phyloP scores from a whole-genome alignment of 2,797 vertebrate genomes.

The Acanthurus lineatus region DNA sequence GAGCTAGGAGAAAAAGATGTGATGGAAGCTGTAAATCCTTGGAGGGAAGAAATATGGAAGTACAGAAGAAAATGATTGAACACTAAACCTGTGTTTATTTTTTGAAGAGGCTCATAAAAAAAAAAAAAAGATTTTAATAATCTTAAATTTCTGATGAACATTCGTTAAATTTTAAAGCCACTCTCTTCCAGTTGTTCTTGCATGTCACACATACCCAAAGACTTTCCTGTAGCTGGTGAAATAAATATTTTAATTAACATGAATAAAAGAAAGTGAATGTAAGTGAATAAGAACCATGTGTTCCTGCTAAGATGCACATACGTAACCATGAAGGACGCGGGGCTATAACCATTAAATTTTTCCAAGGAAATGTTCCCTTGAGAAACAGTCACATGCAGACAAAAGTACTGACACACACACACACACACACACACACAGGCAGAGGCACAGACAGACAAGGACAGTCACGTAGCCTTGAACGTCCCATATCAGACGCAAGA shows the following conservation, averaged over 20 bases:
- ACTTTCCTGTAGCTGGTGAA: constrained; percentile 3
- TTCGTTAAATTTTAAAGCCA: constrained; percentile 5
- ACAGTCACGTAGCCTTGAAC: constrained; percentile 51
- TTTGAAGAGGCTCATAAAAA: not conserved
- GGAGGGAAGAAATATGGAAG: too few species aligned
- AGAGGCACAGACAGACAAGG: not conserved
- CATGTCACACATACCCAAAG: constrained; percentile 14
- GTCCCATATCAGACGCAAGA: not conserved
- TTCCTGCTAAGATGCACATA: constrained; percentile 16
- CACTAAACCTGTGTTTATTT: too few species aligned
- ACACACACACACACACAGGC: constrained; percentile 14
- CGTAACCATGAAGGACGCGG: constrained; percentile 8
- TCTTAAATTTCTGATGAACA: not conserved
- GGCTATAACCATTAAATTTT: constrained; percentile 27
- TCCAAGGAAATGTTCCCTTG: constrained; percentile 44
- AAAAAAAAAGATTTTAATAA: not conserved
- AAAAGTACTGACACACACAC: constrained; percentile 21
- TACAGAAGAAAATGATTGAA: too few species aligned
- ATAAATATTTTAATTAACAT: constrained; percentile 20
- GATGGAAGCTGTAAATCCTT: too few species aligned
- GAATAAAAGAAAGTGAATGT: constrained; percentile 9
- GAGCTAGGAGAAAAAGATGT: too few species aligned
- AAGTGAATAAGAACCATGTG: constrained; percentile 7
- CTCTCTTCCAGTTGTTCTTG: not conserved
- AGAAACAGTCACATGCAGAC: constrained; percentile 64